Percentiles rank a stretch among this genome's conserved stretches.
Evolutionary conservation across 1,140 invertebrate genomes (phyloP).

Genomic region (Bombyx mandarina): DNA sequence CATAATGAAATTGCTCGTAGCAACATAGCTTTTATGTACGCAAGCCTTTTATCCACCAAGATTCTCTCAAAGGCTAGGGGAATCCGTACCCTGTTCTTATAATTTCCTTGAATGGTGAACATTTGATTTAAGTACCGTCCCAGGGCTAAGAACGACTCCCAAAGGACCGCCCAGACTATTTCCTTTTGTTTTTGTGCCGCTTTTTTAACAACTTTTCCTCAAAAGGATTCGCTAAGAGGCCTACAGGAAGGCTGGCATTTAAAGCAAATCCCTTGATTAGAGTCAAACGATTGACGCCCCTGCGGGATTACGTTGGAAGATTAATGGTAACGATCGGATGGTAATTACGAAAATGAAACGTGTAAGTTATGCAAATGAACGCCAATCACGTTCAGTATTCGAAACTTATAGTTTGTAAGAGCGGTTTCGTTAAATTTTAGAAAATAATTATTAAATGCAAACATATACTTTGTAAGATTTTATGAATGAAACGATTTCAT

Average conservation of each 20-base stretch:
- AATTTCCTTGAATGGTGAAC: constrained; percentile 63
- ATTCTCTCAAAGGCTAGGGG: constrained; percentile 26
- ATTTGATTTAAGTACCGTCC: constrained; percentile 66
- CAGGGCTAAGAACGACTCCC: constrained; percentile 51
- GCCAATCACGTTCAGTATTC: constrained; percentile 5
- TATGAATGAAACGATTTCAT: too few relatives aligned
- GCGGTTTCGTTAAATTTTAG: too few relatives aligned
- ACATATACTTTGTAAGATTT: too few relatives aligned
- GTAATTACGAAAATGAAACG: constrained; percentile 47
- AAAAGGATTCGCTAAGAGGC: constrained; percentile 42
- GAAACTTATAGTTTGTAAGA: too few relatives aligned
- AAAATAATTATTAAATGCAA: too few relatives aligned
- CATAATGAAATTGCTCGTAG: constrained; percentile 26
- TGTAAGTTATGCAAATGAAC: constrained; percentile 47
- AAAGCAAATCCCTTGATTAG: constrained; percentile 44
- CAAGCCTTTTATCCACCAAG: constrained; percentile 33
- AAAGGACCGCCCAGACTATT: constrained; percentile 58
- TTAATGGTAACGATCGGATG: constrained; percentile 43
- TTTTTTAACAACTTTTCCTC: constrained; percentile 57
- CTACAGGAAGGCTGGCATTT: constrained; percentile 31
- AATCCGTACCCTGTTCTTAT: constrained; percentile 53
- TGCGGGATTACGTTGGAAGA: constrained; percentile 32
- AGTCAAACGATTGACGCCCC: constrained; percentile 37
- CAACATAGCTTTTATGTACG: constrained; percentile 29
- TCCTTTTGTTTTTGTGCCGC: constrained; percentile 54